A percentile compares a stretch with the other conserved stretches of the same genome.
Conservation (phyloP, 1,140 invertebrate genomes). For the Meloidogyne floridensis region DNA sequence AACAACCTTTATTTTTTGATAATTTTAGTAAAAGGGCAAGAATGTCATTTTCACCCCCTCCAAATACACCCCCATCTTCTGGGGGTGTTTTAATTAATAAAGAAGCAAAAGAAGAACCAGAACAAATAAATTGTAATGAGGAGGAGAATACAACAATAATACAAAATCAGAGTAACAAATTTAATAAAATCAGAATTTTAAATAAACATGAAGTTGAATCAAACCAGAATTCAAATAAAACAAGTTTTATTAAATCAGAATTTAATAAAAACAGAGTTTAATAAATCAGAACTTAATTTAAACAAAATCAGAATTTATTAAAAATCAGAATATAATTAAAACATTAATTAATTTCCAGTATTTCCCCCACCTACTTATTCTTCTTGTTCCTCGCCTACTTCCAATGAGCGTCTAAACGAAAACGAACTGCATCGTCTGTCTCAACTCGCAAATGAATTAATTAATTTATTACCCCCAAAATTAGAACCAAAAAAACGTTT, state of each 20-base stretch:
- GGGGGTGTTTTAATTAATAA: neutral
- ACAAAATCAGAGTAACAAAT: neutral
- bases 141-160: neutral
- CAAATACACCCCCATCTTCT: conserved; percentile 1
- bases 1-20: neutral
- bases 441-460: conserved; percentile 37
- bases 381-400: neutral
- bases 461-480: conserved; percentile 36
- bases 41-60: neutral
- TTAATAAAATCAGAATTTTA: neutral
- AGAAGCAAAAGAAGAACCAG: conserved; percentile 1
- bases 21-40: conserved; percentile 10
- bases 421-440: conserved; percentile 30
- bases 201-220: neutral
- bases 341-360: neutral
- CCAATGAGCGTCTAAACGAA: conserved; percentile 30
- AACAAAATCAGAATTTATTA: too few species aligned
- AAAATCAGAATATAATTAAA: neutral
- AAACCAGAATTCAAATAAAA: too few species aligned
- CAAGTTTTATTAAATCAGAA: too few species aligned
- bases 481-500: conserved; percentile 44
- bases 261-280: too few species aligned
- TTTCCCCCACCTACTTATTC: neutral
- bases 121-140: neutral
- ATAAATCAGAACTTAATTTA: neutral